A percentile compares a stretch with the other conserved stretches of the same genome.
Conservation (phyloP, 30 jellyfish, hydroid and myxozoan genomes). For the Aurelia aurita complex sp. Pacific region DNA sequence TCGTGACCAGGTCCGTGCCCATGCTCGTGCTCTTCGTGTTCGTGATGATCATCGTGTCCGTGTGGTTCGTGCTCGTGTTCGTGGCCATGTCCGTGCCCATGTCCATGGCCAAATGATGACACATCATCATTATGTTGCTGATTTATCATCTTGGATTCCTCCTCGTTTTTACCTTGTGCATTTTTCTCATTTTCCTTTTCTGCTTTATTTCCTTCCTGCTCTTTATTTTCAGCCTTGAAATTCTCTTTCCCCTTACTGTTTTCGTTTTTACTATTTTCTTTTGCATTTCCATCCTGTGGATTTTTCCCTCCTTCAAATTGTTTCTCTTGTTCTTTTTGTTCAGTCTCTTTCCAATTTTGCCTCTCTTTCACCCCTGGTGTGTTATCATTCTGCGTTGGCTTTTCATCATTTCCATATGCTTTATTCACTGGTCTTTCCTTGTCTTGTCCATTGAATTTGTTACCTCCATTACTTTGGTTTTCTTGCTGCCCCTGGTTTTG, state of each 20-base stretch:
- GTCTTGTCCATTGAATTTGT: not conserved
- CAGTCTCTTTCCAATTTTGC: not conserved
- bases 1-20: slow-evolving; percentile 10
- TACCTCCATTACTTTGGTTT: not conserved
- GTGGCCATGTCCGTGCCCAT: not conserved
- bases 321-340: slow-evolving; percentile 1
- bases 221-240: too few relatives aligned
- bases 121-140: slow-evolving; percentile 7
- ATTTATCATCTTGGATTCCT: not conserved
- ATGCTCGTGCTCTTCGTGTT: slow-evolving; percentile 45
- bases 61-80: slow-evolving; percentile 30
- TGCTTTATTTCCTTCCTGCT: too few relatives aligned
- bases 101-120: slow-evolving; percentile 27
- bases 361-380: not conserved
- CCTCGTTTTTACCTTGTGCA: not conserved
- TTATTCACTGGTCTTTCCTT: slow-evolving; percentile 5
- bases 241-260: not conserved
- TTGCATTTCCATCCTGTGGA: not conserved
- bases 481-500: slow-evolving; percentile 1
- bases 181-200: not conserved
- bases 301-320: too few relatives aligned
- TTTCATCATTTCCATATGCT: not conserved
- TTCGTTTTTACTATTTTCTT: not conserved
- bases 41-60: slow-evolving; percentile 31
- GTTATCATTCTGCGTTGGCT: slow-evolving; percentile 2